Evolutionary conservation across 2,888 invertebrate genomes (phyloP), one percentile per base, ranked within the genome.

Genomic region (Ptychoptera contaminata): DNA sequence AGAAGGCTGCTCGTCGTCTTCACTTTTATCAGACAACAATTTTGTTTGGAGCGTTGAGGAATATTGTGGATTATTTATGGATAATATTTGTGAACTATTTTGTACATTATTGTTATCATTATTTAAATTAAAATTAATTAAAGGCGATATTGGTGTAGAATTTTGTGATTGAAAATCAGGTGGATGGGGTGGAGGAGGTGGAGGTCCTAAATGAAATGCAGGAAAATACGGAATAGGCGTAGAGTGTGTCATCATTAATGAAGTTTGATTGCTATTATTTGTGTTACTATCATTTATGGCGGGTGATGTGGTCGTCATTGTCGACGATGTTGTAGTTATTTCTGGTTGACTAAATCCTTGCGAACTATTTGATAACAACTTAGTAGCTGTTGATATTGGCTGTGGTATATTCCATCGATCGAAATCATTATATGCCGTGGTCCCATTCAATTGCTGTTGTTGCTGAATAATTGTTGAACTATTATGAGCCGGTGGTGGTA

Each of bases 361-460:
- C 3, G 23, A 23, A 23, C 23, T 23, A 23, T 23, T 23, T 23
- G 23, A 23, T 23, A 23, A 7, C 23, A 23, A 23, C 23, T 23
- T 23, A 23, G 23, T 23, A 23, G 23, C 23, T 5, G 23, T 23
- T 23, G 23, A 23, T 23, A 23, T 23, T 14, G 79, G 74, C 8
- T 76, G 72, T 35, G 81, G 78, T 44, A 82, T 67, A 61, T 82
- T 84, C 85, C 85, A 86, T 53, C 83, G 70, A 55, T 81, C 85
- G 55, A 83, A 82, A 61, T 86, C 85, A 55, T 82, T 82, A 58
- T 82, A 85, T 43, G 76, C 77, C 49, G 77, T 5, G 3, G 23
- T 76, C 59, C 77, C 77, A 57, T 77, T 77, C 53, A 42, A 39
- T 48, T 59, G 59, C 37, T 23, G 38, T 11, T 43, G 42, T 12